phyloP scores from a whole-genome alignment of 2,113 vertebrate genomes.

The Proterorhinus semilunaris region DNA sequence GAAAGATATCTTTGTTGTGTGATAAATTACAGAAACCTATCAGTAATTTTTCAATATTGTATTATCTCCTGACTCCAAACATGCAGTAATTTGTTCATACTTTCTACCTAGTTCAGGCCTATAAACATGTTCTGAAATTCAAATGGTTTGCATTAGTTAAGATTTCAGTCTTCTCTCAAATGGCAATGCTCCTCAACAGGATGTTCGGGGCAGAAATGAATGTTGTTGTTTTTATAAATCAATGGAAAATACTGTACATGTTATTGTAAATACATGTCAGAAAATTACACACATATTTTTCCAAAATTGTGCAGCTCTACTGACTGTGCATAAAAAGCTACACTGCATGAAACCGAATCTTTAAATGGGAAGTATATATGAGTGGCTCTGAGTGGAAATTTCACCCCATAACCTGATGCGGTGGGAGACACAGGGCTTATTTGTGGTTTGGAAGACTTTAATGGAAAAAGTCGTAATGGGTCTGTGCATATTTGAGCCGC shows the following conservation, averaged over 20 bases:
- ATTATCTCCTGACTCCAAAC: neutral
- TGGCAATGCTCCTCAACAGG: too few species aligned
- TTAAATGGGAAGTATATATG: neutral
- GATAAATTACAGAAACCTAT: neutral
- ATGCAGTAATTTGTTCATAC: neutral
- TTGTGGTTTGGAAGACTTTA: slow-evolving; percentile 25
- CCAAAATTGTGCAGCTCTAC: too few species aligned
- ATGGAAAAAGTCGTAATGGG: slow-evolving; percentile 42
- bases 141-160: too few species aligned
- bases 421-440: slow-evolving; percentile 13
- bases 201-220: too few species aligned
- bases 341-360: neutral
- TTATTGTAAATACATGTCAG: too few species aligned
- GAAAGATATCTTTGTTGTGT: too few species aligned
- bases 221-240: too few species aligned
- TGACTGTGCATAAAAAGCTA: neutral
- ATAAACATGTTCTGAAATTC: too few species aligned
- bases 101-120: too few species aligned
- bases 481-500: slow-evolving; percentile 24
- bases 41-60: neutral
- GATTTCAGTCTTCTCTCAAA: too few species aligned
- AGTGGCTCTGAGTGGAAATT: neutral
- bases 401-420: slow-evolving; percentile 9
- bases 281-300: too few species aligned
- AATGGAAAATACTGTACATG: too few species aligned